phyloP scores from a whole-genome alignment of 2,113 vertebrate genomes.

The Lamprotornis superbus region DNA sequence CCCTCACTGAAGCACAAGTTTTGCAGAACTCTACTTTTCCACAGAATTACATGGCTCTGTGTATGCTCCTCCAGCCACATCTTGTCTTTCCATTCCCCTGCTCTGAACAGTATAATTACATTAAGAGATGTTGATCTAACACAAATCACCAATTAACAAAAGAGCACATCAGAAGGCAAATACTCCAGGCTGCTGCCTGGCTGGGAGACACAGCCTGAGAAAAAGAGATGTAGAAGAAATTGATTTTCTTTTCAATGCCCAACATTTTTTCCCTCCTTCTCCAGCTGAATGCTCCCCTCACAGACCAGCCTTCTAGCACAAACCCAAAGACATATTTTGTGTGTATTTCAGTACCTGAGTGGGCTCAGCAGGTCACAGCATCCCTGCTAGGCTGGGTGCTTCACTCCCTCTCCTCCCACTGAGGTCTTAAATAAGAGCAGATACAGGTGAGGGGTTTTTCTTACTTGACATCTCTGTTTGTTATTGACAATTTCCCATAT shows the following conservation, averaged over 20 bases:
- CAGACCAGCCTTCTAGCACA: not conserved
- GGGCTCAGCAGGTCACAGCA: not conserved
- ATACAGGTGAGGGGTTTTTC: not conserved
- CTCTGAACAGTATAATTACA: not conserved
- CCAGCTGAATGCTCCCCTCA: not conserved
- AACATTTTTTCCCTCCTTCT: not conserved
- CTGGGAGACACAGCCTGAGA: not conserved
- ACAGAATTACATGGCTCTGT: fast-evolving
- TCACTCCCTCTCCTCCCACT: not conserved
- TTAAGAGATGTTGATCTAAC: not conserved
- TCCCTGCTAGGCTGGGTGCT: not conserved
- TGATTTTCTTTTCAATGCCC: not conserved
- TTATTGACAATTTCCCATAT: not conserved
- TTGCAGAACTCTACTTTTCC: not conserved
- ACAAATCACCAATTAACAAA: slow-evolving; percentile 1
- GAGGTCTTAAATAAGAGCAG: not conserved
- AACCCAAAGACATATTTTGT: not conserved
- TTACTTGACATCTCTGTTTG: not conserved
- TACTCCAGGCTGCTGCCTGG: slow-evolving; percentile 6
- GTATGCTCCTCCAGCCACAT: not conserved
- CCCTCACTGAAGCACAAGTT: not conserved
- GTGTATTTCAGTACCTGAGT: not conserved
- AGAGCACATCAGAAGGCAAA: slow-evolving; percentile 10
- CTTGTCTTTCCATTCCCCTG: not conserved
- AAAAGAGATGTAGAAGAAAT: not conserved